Conservation (phyloP, 2,797 vertebrate genomes). For the Hemibagrus guttatus region DNA sequence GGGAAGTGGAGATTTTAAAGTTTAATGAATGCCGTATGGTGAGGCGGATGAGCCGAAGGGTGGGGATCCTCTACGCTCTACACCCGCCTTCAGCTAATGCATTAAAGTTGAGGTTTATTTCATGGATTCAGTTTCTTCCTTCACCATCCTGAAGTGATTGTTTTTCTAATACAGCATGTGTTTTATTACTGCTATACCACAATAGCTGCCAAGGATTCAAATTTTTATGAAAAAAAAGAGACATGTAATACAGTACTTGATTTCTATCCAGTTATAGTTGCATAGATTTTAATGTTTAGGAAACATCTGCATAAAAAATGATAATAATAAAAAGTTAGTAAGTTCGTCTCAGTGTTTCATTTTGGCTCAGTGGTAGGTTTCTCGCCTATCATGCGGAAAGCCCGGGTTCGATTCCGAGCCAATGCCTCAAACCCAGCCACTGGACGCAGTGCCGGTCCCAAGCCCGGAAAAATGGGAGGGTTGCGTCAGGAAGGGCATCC, state of each 20-base stretch:
- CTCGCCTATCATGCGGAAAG: no score
- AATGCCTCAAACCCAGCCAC: no score
- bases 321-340: neutral
- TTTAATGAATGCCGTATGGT: slow-evolving; percentile 59
- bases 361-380: no score
- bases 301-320: neutral
- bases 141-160: no score
- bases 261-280: neutral
- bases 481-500: no score
- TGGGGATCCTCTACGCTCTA: slow-evolving; percentile 30
- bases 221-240: no score
- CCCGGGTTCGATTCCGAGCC: no score
- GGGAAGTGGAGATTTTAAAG: slow-evolving; percentile 62
- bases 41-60: slow-evolving; percentile 59
- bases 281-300: neutral
- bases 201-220: no score
- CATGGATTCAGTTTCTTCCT: neutral
- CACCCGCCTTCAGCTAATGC: slow-evolving; percentile 29
- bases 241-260: no score
- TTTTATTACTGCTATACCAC: neutral
- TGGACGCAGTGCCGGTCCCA: no score
- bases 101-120: neutral
- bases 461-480: no score
- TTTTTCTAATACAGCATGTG: neutral
- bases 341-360: neutral